These are phyloP conservation scores for Euspilapteryx auroguttella DNA, from an alignment of 2,888 invertebrate species.

Conservation along the genomic window DNA sequence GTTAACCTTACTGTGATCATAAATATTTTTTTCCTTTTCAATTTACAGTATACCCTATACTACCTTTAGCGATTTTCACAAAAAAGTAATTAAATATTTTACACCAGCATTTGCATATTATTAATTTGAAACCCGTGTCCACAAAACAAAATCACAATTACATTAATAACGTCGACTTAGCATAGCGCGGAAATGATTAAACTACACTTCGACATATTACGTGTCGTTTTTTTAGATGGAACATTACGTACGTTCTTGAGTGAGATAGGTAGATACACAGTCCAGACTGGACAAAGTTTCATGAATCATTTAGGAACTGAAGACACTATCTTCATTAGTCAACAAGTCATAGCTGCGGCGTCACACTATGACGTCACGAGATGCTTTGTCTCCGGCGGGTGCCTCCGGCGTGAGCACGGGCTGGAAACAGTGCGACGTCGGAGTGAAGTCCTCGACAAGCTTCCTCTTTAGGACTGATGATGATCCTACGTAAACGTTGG, in stretches of 20 bases:
- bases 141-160: constrained; percentile 17
- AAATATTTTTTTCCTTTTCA: constrained; percentile 49
- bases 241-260: too few species aligned
- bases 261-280: too few species aligned
- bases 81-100: constrained; percentile 29
- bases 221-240: too few species aligned
- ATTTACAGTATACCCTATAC: constrained; percentile 48
- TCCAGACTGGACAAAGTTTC: too few species aligned
- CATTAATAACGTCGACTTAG: too few species aligned
- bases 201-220: too few species aligned
- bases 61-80: constrained; percentile 25
- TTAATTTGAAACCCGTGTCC: constrained; percentile 27
- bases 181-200: too few species aligned
- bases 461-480: constrained; percentile 64
- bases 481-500: constrained; percentile 64
- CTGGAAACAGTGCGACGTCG: constrained; percentile 56
- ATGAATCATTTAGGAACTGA: constrained; percentile 61
- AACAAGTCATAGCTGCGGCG: constrained; percentile 64
- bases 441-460: constrained; percentile 62
- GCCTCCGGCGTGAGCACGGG: constrained; percentile 60
- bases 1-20: constrained; percentile 59
- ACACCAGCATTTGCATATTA: constrained; percentile 33
- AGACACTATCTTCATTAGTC: constrained; percentile 56
- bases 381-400: constrained; percentile 34
- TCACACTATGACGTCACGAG: constrained; percentile 66